These are phyloP conservation scores for Gnathonemus longibarbis DNA, from an alignment of 2,113 vertebrate species.

Conservation along the genomic window DNA sequence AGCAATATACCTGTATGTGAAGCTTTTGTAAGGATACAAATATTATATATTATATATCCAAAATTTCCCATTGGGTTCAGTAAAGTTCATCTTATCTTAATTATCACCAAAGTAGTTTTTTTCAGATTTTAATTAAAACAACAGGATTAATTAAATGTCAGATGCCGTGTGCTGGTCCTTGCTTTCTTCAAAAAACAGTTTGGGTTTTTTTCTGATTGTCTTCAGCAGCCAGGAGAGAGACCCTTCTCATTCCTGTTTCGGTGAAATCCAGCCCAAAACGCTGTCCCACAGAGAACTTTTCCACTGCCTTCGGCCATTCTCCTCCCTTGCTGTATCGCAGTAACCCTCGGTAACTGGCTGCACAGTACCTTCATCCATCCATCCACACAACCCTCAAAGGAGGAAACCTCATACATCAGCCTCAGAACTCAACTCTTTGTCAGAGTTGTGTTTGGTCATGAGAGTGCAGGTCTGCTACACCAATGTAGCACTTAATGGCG, in stretches of 20 bases:
- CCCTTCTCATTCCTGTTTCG: conserved; percentile 72
- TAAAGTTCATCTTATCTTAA: background rate
- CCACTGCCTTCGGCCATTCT: conserved; percentile 80
- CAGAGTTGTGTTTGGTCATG: background rate
- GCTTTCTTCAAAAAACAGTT: background rate
- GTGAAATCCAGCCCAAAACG: conserved; percentile 90
- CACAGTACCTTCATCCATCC: background rate
- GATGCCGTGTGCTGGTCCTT: background rate
- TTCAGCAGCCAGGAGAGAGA: conserved; percentile 78
- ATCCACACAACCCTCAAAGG: background rate
- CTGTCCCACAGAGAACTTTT: conserved; percentile 88
- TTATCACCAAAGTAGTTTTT: background rate
- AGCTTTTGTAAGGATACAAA: background rate
- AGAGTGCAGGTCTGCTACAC: background rate
- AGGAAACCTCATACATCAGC: background rate
- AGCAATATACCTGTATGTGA: background rate
- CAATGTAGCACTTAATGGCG: background rate
- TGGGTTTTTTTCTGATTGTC: conserved; percentile 19
- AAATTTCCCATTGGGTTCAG: background rate
- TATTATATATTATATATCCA: background rate
- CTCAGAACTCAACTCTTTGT: background rate
- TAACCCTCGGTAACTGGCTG: conserved; percentile 58
- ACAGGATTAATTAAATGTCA: background rate
- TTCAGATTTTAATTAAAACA: background rate
- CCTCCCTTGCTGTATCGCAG: conserved; percentile 67